Conservation (phyloP, 2,888 invertebrate genomes). For the Protodeltote pygarga region DNA sequence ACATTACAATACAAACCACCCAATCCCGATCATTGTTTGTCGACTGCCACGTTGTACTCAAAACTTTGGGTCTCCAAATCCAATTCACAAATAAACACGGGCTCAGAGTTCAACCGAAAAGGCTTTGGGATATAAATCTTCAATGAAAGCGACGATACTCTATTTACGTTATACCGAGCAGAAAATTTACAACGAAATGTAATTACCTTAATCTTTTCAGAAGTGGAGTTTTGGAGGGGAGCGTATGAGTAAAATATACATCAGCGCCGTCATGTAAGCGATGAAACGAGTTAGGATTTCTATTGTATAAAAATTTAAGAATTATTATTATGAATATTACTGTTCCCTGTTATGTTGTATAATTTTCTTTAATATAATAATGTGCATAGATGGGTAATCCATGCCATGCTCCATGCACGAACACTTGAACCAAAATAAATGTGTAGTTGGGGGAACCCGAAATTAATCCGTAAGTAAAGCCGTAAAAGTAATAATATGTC, state of each 20-base stretch:
- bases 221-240: constrained; percentile 29
- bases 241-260: constrained; percentile 14
- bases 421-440: too few species aligned
- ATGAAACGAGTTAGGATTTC: background rate
- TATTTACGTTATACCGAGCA: constrained; percentile 55
- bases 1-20: constrained; percentile 1
- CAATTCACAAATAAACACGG: constrained; percentile 41
- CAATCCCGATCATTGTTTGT: constrained; percentile 22
- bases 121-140: constrained; percentile 49
- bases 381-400: too few species aligned
- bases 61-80: constrained; percentile 36
- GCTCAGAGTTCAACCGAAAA: constrained; percentile 32
- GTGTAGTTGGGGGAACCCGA: too few species aligned
- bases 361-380: too few species aligned
- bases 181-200: constrained; percentile 69
- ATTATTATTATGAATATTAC: background rate
- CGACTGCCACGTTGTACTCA: constrained; percentile 23
- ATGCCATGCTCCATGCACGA: too few species aligned
- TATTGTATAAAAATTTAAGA: background rate
- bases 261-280: background rate
- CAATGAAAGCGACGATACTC: constrained; percentile 47
- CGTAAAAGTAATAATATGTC: too few species aligned
- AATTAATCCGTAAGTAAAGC: too few species aligned
- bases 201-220: constrained; percentile 65
- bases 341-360: too few species aligned